Percentiles rank a stretch among this genome's conserved stretches.
phyloP scores from a whole-genome alignment of 2,797 vertebrate species.

The Dromococcyx pavoninus region DNA sequence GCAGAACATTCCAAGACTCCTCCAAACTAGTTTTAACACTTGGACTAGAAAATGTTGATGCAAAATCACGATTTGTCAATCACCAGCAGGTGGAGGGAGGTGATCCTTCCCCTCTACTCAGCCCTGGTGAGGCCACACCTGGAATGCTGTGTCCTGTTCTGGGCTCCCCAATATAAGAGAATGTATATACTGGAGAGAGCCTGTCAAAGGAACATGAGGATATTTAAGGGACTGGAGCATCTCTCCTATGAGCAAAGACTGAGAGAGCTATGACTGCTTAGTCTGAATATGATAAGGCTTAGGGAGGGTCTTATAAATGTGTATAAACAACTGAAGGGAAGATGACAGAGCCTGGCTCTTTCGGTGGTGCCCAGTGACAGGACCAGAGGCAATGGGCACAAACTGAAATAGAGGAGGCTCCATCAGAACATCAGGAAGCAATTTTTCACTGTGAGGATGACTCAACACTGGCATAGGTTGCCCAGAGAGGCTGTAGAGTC shows the following conservation, averaged over 20 bases:
- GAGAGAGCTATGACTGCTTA: background rate
- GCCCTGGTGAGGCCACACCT: background rate
- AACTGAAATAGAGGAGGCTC: background rate
- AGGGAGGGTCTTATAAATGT: background rate
- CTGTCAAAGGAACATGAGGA: accelerated
- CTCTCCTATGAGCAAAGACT: background rate
- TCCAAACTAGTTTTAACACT: background rate
- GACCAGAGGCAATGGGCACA: background rate
- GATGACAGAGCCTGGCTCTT: background rate
- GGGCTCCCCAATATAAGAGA: background rate
- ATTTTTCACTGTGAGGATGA: background rate
- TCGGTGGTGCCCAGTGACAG: background rate
- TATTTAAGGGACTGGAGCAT: background rate
- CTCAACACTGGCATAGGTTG: background rate
- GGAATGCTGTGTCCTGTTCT: background rate
- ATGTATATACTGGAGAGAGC: background rate
- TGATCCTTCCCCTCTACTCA: background rate
- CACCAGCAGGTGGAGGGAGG: background rate
- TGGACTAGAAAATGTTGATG: background rate
- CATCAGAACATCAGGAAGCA: background rate
- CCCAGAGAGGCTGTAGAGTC: background rate
- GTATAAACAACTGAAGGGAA: background rate
- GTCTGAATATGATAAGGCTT: background rate
- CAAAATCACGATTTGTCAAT: background rate
- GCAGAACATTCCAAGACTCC: background rate